A percentile compares a stretch with the other conserved stretches of the same genome.
Evolutionary conservation across 23 tunicate species (phyloP).

Genomic region (Phallusia fumigata): DNA sequence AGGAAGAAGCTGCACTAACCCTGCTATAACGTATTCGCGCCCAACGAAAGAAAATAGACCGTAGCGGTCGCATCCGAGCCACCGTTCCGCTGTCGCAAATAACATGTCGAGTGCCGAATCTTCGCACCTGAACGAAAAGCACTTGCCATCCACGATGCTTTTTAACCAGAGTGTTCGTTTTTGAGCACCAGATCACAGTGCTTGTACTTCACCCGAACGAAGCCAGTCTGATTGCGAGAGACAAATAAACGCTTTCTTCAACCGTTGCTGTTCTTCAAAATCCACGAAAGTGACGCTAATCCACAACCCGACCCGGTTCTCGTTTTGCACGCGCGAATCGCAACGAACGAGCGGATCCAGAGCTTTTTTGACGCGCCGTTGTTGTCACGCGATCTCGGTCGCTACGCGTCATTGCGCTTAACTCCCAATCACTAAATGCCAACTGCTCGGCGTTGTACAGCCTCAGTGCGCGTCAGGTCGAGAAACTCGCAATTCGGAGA

Average conservation of each 20-base stretch:
- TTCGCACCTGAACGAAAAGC: not conserved
- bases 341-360: no score
- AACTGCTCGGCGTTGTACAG: not conserved
- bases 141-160: not conserved
- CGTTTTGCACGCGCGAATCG: no score
- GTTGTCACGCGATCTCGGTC: conserved; percentile 3
- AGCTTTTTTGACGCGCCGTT: no score
- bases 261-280: conserved; percentile 11
- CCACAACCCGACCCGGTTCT: conserved; percentile 1
- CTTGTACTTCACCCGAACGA: not conserved
- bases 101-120: not conserved
- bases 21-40: not conserved
- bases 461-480: not conserved
- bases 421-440: not conserved
- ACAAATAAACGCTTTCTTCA: conserved; percentile 2
- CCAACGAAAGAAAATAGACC: not conserved
- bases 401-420: no score
- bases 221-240: not conserved
- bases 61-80: not conserved
- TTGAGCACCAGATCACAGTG: no score
- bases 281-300: not conserved
- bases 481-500: not conserved
- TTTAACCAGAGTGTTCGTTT: not conserved
- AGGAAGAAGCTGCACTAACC: conserved; percentile 11
- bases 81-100: not conserved